Evolutionary conservation across 2,888 invertebrate species (phyloP).

Genomic region (Boloria selene): DNA sequence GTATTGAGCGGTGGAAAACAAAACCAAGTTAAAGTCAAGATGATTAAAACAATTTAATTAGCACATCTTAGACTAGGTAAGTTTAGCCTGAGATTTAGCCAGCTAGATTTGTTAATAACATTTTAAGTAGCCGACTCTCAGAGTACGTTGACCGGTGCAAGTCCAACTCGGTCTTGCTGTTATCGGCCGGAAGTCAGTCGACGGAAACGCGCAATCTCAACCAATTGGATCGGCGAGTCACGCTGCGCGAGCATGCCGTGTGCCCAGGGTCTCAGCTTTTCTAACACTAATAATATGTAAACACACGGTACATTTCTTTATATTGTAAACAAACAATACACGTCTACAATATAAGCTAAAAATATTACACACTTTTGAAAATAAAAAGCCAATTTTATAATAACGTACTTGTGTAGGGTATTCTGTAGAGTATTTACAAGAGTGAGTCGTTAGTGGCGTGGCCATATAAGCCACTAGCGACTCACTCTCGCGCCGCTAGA

Average conservation of each 20-base stretch:
- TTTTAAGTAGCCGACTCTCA: constrained; percentile 31
- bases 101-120: constrained; percentile 29
- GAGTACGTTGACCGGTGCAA: constrained; percentile 74
- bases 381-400: too few species aligned
- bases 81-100: constrained; percentile 24
- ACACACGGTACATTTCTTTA: constrained; percentile 19
- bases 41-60: constrained; percentile 1
- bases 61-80: constrained; percentile 5
- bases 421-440: too few species aligned
- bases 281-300: constrained; percentile 41
- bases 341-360: not conserved
- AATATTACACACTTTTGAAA: too few species aligned
- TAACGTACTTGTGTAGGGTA: too few species aligned
- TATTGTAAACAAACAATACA: not conserved
- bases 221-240: constrained; percentile 78
- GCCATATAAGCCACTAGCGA: too few species aligned
- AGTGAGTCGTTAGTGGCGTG: too few species aligned
- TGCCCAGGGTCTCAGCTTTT: constrained; percentile 46
- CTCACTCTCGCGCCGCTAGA: too few species aligned
- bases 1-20: not conserved
- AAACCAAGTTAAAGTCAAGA: not conserved
- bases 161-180: constrained; percentile 65
- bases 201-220: constrained; percentile 80
- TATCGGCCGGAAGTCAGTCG: constrained; percentile 75
- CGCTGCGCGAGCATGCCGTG: constrained; percentile 71